A percentile compares a stretch with the other conserved stretches of the same genome.
Conservation (phyloP, 2,797 vertebrate species). For the Cirrhinus molitorella region DNA sequence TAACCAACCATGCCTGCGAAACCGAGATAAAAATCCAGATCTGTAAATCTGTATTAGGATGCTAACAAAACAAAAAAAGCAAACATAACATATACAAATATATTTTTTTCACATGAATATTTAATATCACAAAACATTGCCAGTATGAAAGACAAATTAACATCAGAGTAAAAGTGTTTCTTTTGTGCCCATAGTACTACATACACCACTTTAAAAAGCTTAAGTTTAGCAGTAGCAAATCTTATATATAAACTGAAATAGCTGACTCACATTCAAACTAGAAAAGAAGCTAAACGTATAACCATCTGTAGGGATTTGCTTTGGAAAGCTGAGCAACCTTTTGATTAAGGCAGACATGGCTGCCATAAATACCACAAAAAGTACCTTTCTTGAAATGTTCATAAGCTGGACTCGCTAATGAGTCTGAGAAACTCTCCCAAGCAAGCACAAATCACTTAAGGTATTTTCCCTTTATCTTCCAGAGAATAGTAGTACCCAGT, state of each 20-base stretch:
- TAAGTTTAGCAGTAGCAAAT: neutral
- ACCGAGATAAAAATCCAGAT: neutral
- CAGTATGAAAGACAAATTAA: neutral
- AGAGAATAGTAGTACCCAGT: neutral
- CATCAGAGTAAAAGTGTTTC: neutral
- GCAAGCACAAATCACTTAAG: neutral
- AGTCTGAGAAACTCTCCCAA: constrained; percentile 18
- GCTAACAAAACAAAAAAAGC: neutral
- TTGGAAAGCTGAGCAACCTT: neutral
- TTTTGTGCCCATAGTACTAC: neutral
- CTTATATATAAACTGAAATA: neutral
- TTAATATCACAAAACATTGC: constrained; percentile 26
- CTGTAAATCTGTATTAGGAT: neutral
- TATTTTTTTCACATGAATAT: neutral
- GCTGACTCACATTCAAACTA: neutral
- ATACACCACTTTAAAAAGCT: neutral
- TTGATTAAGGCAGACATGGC: neutral
- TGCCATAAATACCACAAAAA: neutral
- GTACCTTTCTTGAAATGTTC: neutral
- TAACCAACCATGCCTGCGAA: neutral
- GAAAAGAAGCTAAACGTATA: neutral
- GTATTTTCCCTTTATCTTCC: neutral
- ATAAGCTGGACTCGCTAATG: neutral
- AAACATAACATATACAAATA: neutral
- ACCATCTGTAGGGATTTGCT: neutral